Percentiles rank a stretch among this genome's conserved stretches.
These are phyloP conservation scores for Nothocercus julius DNA, from an alignment of 2,113 vertebrate genomes.

Conservation along the genomic window DNA sequence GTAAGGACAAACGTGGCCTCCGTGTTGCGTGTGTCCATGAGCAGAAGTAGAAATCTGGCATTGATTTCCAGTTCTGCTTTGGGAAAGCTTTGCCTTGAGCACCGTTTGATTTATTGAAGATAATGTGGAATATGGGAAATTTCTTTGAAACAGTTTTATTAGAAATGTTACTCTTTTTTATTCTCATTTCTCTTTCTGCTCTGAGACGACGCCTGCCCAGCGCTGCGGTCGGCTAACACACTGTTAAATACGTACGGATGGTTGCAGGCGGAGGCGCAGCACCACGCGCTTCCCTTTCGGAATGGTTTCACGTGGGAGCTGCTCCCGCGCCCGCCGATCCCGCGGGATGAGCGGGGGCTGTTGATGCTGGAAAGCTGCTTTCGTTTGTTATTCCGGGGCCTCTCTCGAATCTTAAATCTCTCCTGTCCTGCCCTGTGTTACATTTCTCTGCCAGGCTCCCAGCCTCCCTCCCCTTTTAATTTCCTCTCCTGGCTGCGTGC, in stretches of 20 bases:
- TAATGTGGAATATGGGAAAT: neutral
- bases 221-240: neutral
- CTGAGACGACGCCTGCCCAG: neutral
- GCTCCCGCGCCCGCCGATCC: neutral
- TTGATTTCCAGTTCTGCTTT: neutral
- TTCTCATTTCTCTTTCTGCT: neutral
- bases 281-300: neutral
- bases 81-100: neutral
- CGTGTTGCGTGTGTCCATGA: neutral
- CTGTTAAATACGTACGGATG: neutral
- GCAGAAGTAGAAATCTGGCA: neutral
- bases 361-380: neutral
- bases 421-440: neutral
- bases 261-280: neutral
- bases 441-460: neutral
- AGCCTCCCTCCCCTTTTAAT: neutral
- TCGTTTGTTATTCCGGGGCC: neutral
- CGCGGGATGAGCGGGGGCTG: neutral
- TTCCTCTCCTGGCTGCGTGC: neutral
- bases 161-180: neutral
- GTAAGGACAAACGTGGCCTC: fast-evolving
- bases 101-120: neutral
- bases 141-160: neutral
- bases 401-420: neutral
- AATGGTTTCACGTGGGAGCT: neutral